Evolutionary conservation across 2,797 vertebrate species (phyloP), one percentile per base, ranked within the genome.

Genomic region (Xenopus petersii): DNA sequence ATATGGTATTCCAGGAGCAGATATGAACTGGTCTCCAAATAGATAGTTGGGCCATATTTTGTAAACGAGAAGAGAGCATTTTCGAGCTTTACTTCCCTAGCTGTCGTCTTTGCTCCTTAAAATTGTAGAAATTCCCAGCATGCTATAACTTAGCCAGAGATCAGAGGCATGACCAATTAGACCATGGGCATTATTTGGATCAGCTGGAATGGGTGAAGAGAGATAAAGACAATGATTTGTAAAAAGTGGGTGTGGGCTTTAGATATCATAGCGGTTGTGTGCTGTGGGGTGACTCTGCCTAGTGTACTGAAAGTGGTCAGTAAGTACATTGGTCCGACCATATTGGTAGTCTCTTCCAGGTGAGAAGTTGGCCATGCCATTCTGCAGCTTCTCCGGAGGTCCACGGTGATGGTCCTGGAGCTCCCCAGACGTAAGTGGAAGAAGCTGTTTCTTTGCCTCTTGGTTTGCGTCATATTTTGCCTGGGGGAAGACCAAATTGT

Each of bases 401-500:
- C 47, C 85, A 24, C 86, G 75, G 15, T 81, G 86, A 36, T 85
- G 85, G 10, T 94, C 93, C 74, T 90, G 79, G 58, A 94, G 85
- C 81, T 98, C 97, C 68, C 91, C 90, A 0, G 93, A 85, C 2
- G 90, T 82, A 47, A 90, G 68, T 0, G 97, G 97, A 75, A 99
- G 92, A 66, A 98, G 82, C 82, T 95, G 96, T 88, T 95, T 96
- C 87, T 93, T 92, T 26, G 92, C 90, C 56, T 93, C 92, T 82
- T 91, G 90, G 86, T 93, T 96, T 0, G 92, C 89, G 0, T 98
- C 97, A 0, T 97, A 98, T 83, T 99, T 99, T 62, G 96, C 97
- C 96, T 97, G n/a, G n/a, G 15, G 49, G 9, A 51, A 51, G 10
- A 51, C 1, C 9, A 42, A 42, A 42, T 42, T 42, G 36, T 42